Base-by-base conservation (phyloP, 2,888 invertebrate genomes). In the Leucozona laternaria region DNA sequence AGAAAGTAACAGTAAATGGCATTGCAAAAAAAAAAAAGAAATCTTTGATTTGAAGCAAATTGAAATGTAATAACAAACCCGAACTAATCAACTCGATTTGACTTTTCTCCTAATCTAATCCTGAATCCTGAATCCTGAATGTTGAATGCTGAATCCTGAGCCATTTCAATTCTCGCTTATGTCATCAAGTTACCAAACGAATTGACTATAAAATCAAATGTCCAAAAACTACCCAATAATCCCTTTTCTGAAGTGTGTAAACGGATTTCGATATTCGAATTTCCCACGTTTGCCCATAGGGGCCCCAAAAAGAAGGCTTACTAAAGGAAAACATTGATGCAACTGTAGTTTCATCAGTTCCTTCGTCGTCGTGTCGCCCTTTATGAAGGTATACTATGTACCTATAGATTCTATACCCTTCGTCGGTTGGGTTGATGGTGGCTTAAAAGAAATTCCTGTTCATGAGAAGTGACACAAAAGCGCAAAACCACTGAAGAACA, bases 401-500 rank as follows among this genome's bases (percentile, higher is more conserved):
- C 2, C 15, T 15, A 25, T 25, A 25, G 50, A 53, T 53, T 25
- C 22, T 58, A 6, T 31, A 13, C 7, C 66, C 20, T 48, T 53
- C 34, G 37, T 60, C 31, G 11, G 50, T 72, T 28, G 28, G n/a
- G n/a, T 4, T 60, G 66, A 31, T 55, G 70, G 34, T 48, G 62
- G 68, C 20, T 73, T 31, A 34, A 81, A 81, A 73, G 20, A 77
- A 81, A 60, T 62, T 62, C 7, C 57, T 86, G 75, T 79, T 78
- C 85, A 78, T 78, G 78, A 62, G 57, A 72, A 78, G 73, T 82
- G 86, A 78, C 78, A 86, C 28, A 86, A 78, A 82, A 86, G 81
- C 77, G 70, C 78, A 86, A 86, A 86, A 75, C 86, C 86, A 86
- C 82, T 79, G 60, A 70, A 66, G 82, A 82, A 82, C 82, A 86